Percentiles rank a stretch among this genome's conserved stretches.
These are phyloP conservation scores for Erithacus rubecula DNA, from an alignment of 2,797 vertebrate species.

Conservation along the genomic window DNA sequence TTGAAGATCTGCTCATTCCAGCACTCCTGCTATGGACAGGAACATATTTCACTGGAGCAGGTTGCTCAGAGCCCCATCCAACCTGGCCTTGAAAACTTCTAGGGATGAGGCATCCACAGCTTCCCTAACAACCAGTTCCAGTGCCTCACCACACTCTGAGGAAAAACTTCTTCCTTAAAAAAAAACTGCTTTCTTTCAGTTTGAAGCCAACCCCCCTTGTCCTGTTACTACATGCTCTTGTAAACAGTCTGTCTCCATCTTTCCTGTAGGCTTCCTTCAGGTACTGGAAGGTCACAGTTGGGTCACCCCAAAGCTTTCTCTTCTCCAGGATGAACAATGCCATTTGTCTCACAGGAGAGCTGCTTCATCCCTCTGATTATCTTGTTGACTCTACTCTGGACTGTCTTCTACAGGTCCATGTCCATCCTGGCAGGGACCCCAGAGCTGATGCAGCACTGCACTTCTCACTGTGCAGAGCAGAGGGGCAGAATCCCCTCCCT, in stretches of 20 bases:
- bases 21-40: rapidly evolving
- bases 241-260: background rate
- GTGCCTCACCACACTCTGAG: background rate
- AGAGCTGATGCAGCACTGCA: background rate
- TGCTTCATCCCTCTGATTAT: rapidly evolving
- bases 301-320: background rate
- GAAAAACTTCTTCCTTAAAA: background rate
- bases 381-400: background rate
- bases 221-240: background rate
- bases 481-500: no score
- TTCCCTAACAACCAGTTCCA: background rate
- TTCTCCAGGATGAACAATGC: background rate
- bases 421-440: no score
- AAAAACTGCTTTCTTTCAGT: background rate
- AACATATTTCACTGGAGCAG: background rate
- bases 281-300: background rate
- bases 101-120: background rate
- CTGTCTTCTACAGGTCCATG: rapidly evolving
- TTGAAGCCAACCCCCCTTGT: background rate
- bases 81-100: background rate
- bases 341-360: background rate
- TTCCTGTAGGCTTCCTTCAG: background rate
- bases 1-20: background rate
- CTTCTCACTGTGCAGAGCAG: no score
- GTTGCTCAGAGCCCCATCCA: background rate